Conservation (phyloP, 2,888 invertebrate genomes). For the Caenorhabditis sp. region DNA sequence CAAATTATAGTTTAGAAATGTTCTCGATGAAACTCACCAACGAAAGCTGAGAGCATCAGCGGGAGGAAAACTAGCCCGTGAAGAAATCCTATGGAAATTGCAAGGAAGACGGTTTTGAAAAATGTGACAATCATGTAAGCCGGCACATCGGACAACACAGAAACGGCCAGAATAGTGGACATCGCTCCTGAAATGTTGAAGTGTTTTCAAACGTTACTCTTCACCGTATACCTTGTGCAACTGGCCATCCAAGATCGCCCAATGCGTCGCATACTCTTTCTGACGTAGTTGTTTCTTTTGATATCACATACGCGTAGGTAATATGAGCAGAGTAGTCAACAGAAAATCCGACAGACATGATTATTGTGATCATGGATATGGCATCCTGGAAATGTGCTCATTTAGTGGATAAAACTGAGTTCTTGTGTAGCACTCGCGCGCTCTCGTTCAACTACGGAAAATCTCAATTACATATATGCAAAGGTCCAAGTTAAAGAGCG, state of each 20-base stretch:
- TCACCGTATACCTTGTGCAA: conserved; percentile 87
- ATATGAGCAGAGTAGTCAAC: conserved; percentile 92
- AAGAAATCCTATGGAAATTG: conserved; percentile 85
- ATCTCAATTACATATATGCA: too few relatives aligned
- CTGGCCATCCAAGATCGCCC: conserved; percentile 92
- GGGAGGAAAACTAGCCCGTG: conserved; percentile 94
- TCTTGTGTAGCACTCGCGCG: too few relatives aligned
- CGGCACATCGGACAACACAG: conserved; percentile 91
- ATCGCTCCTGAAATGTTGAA: conserved; percentile 89
- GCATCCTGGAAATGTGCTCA: conserved; percentile 85
- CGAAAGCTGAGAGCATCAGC: conserved; percentile 83
- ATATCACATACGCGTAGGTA: conserved; percentile 80
- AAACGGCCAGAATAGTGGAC: conserved; percentile 92
- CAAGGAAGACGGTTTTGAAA: conserved; percentile 88
- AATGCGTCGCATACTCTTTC: conserved; percentile 89
- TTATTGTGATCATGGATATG: conserved; percentile 88
- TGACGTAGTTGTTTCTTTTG: conserved; percentile 72
- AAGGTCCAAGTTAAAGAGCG: too few relatives aligned
- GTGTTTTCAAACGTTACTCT: conserved; percentile 85
- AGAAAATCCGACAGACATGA: conserved; percentile 97
- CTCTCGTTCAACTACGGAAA: too few relatives aligned
- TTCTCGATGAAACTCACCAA: conserved; percentile 58
- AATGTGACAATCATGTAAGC: conserved; percentile 96
- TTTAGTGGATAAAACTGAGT: too few relatives aligned
- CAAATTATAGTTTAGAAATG: too few relatives aligned